Evolutionary conservation across 2,113 vertebrate species (phyloP).

Genomic region (Scolopax mira): DNA sequence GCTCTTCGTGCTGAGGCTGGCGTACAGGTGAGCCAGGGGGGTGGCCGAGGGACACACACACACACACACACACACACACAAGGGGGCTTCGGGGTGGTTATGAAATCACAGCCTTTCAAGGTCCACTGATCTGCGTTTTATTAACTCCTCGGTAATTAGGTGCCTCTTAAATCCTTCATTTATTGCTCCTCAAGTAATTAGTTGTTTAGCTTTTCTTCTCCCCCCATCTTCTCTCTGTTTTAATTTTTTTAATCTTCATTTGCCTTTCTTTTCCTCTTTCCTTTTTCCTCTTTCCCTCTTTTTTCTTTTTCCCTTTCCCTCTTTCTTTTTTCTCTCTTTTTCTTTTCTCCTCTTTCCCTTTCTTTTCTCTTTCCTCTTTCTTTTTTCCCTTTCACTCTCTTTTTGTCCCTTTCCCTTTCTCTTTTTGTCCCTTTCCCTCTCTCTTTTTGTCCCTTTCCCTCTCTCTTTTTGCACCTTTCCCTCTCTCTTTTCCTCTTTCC

Average conservation of each 20-base stretch:
- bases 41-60: neutral
- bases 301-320: too few relatives aligned
- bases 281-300: too few relatives aligned
- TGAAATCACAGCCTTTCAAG: slow-evolving; percentile 72
- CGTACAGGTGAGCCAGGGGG: slow-evolving; percentile 85
- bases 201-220: slow-evolving; percentile 77
- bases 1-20: slow-evolving; percentile 94
- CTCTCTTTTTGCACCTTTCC: too few relatives aligned
- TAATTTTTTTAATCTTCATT: neutral
- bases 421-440: too few relatives aligned
- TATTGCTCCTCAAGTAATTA: slow-evolving; percentile 85
- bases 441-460: too few relatives aligned
- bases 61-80: too few relatives aligned
- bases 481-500: too few relatives aligned
- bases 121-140: slow-evolving; percentile 81
- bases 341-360: too few relatives aligned
- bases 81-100: neutral
- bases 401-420: too few relatives aligned
- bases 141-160: slow-evolving; percentile 85
- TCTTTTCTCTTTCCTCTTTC: too few relatives aligned
- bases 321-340: too few relatives aligned
- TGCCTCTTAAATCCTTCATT: slow-evolving; percentile 84
- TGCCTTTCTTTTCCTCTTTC: neutral
- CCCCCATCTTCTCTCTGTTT: neutral
- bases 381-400: too few relatives aligned